Conservation (phyloP, 2,113 vertebrate genomes). For the Terrapene triunguis region DNA sequence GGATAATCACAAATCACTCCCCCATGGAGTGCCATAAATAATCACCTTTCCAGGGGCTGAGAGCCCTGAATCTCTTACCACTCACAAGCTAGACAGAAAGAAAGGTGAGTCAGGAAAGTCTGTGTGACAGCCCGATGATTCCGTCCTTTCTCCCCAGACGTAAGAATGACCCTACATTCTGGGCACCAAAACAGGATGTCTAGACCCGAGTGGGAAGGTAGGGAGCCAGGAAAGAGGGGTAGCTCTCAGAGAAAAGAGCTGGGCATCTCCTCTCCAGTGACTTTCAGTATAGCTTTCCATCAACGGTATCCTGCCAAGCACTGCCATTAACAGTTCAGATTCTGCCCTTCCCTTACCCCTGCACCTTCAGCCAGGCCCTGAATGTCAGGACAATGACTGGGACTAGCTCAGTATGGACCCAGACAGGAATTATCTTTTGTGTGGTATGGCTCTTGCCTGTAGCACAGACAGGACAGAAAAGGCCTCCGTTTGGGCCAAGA, state of each 20-base stretch:
- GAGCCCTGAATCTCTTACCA: background rate
- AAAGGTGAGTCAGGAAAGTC: background rate
- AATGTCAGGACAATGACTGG: background rate
- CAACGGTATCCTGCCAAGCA: background rate
- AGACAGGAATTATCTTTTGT: background rate
- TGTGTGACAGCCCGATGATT: background rate
- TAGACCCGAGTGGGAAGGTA: background rate
- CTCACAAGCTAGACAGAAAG: background rate
- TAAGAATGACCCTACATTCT: background rate
- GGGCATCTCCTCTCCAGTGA: background rate
- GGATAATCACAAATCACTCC: background rate
- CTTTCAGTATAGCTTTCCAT: background rate
- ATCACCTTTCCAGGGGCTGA: background rate
- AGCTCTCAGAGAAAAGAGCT: accelerated
- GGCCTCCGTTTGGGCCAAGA: background rate
- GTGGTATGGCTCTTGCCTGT: background rate
- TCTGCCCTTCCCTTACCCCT: background rate
- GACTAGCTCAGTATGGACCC: background rate
- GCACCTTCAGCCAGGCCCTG: background rate
- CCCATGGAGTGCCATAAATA: background rate
- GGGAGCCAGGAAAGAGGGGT: background rate
- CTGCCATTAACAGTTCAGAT: background rate
- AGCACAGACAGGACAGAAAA: background rate
- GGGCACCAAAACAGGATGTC: background rate
- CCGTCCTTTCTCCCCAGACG: background rate